Evolutionary conservation across 2,888 invertebrate genomes (phyloP), one percentile per base, ranked within the genome.

Genomic region (Anthrax anthrax): DNA sequence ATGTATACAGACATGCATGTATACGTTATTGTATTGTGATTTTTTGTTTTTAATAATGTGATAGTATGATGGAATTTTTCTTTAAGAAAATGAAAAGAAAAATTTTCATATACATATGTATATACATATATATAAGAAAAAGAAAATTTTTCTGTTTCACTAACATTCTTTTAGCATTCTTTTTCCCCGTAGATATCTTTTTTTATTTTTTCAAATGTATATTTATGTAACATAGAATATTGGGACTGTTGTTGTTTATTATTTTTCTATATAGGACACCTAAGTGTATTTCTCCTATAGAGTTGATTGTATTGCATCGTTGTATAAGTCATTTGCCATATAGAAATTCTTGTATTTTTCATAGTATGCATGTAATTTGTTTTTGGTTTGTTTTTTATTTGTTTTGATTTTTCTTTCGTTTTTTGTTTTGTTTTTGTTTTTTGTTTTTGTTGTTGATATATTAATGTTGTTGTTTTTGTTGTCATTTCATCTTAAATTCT

Each of bases 61-160:
- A 37, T 41, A 42, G 40, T 46, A 42, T 37, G 42, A 38, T 42
- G 46, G 46, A 37, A 32, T 32, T 32, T 41, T 46, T 46, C 14
- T 41, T 12, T 17, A 38, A 13, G 42, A 42, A 27, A 39, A 44
- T 34, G 44, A 39, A 32, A 32, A 32, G 29, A 32, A 32, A 32
- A 32, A 32, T 32, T 12, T 32, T 27, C 23, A 27, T 27, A 9
- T 9, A 27, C 23, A 27, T 27, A 8, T 27, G 23, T 27, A 27
- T 27, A 2, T 27, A 2, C 9, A 27, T 27, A 27, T 27, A 9
- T 8, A 27, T 32, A 23, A 23, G 23, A 23, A 23, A 23, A 23
- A 23, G 23, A 23, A 23, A 23, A 6, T 23, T 8, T 4, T 23
- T n/a, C n/a, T n/a, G n/a, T n/a, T n/a, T n/a, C n/a, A n/a, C 8